These are phyloP conservation scores for Caenorhabditis sp. DNA, from an alignment of 2,888 invertebrate genomes.

Conservation along the genomic window DNA sequence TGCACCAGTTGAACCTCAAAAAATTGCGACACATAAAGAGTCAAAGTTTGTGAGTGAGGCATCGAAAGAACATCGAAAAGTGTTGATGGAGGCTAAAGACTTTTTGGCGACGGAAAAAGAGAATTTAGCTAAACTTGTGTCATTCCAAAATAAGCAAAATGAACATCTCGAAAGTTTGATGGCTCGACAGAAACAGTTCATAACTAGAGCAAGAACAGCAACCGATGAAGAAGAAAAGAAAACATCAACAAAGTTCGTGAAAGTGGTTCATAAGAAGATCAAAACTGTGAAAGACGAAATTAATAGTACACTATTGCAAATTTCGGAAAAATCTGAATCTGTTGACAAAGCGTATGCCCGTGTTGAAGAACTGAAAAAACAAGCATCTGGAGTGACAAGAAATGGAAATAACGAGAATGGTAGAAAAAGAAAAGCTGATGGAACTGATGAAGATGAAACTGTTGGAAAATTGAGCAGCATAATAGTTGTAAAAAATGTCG, in stretches of 20 bases:
- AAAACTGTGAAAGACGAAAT: slow-evolving; percentile 78
- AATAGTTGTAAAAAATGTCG: slow-evolving; percentile 22
- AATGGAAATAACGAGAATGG: slow-evolving; percentile 11
- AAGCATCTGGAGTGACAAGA: background rate
- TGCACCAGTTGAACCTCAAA: slow-evolving; percentile 23
- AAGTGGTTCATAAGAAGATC: slow-evolving; percentile 81
- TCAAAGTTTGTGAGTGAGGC: slow-evolving; percentile 45
- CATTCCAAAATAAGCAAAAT: slow-evolving; percentile 85
- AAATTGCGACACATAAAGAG: slow-evolving; percentile 42
- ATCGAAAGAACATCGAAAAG: slow-evolving; percentile 21
- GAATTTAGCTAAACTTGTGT: slow-evolving; percentile 69
- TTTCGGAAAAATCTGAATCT: slow-evolving; percentile 28
- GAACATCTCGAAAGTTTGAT: slow-evolving; percentile 87
- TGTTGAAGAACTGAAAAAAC: slow-evolving; percentile 26
- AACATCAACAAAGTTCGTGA: slow-evolving; percentile 76
- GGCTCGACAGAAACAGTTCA: slow-evolving; percentile 81
- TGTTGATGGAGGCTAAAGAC: slow-evolving; percentile 25
- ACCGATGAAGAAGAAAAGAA: slow-evolving; percentile 37
- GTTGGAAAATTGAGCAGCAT: slow-evolving; percentile 21
- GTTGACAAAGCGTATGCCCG: slow-evolving; percentile 25
- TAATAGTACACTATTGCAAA: slow-evolving; percentile 27
- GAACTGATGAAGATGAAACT: slow-evolving; percentile 6
- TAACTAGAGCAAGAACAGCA: slow-evolving; percentile 32
- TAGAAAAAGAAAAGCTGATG: slow-evolving; percentile 8
- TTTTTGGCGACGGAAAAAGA: slow-evolving; percentile 27